Conservation (phyloP, 2,888 invertebrate genomes). For the Amphiduros pacificus region DNA sequence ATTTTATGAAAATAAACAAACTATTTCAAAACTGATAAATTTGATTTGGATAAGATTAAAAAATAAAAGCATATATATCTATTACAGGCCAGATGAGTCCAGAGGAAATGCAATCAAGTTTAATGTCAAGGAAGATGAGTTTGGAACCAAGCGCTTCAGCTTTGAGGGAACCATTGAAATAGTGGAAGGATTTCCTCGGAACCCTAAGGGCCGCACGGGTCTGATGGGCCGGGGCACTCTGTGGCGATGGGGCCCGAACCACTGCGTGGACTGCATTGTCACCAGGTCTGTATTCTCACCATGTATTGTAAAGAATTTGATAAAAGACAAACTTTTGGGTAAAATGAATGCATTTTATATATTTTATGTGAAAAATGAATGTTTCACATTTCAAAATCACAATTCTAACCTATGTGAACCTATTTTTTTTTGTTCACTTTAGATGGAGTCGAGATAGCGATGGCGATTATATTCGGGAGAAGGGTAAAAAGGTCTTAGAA, state of each 20-base stretch:
- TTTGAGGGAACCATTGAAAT: conserved; percentile 69
- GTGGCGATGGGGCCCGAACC: conserved; percentile 96
- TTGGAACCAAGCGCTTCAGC: conserved; percentile 74
- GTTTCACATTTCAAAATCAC: too few species aligned
- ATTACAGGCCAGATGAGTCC: too few species aligned
- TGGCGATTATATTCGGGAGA: conserved; percentile 4
- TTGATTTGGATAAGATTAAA: too few species aligned
- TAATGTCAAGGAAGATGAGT: conserved; percentile 37
- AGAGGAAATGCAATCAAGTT: too few species aligned
- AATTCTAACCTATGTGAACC: too few species aligned
- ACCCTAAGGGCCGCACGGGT: conserved; percentile 91
- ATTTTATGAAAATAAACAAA: too few species aligned
- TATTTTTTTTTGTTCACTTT: neutral
- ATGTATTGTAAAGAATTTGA: too few species aligned
- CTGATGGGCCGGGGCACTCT: conserved; percentile 76
- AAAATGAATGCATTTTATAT: too few species aligned
- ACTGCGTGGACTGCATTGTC: conserved; percentile 96
- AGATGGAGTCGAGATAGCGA: neutral
- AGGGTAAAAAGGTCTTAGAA: conserved; percentile 47
- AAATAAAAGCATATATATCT: too few species aligned
- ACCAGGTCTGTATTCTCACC: conserved; percentile 71
- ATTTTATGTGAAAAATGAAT: too few species aligned
- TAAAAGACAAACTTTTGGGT: too few species aligned
- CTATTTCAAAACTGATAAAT: too few species aligned
- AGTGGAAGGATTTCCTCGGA: conserved; percentile 60